These are phyloP conservation scores for Sebastiscus tertius DNA, from an alignment of 2,797 vertebrate species.

Conservation along the genomic window DNA sequence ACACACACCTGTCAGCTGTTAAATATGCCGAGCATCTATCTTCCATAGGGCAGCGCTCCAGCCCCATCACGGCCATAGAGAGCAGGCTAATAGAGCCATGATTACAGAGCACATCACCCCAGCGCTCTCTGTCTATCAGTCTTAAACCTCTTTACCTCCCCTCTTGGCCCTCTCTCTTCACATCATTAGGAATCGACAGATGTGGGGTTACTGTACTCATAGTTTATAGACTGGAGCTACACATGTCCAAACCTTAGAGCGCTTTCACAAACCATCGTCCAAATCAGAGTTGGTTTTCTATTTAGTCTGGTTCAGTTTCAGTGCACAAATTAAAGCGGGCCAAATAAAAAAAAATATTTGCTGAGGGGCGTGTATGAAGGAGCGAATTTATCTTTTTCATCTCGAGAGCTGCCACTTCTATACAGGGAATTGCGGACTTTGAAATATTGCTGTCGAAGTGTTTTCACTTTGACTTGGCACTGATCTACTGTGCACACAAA, in stretches of 20 bases:
- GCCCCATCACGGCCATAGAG: conserved; percentile 38
- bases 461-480: too few species aligned
- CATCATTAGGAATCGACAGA: not conserved
- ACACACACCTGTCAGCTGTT: conserved; percentile 51
- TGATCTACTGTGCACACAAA: too few species aligned
- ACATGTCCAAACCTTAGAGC: not conserved
- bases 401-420: too few species aligned
- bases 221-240: not conserved
- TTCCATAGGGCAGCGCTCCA: conserved; percentile 43
- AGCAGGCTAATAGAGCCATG: conserved; percentile 75
- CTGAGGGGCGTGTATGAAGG: too few species aligned
- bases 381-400: too few species aligned
- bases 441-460: too few species aligned
- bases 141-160: conserved; percentile 13
- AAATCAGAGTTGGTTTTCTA: too few species aligned
- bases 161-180: not conserved
- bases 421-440: too few species aligned
- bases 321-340: too few species aligned
- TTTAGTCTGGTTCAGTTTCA: too few species aligned
- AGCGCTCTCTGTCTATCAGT: conserved; percentile 18
- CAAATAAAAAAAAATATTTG: too few species aligned
- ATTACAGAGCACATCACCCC: conserved; percentile 72
- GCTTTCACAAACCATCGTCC: too few species aligned
- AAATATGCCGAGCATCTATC: conserved; percentile 39
- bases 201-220: not conserved